Evolutionary conservation across 2,113 vertebrate species (phyloP), one percentile per base, ranked within the genome.

Genomic region (Castor canadensis): DNA sequence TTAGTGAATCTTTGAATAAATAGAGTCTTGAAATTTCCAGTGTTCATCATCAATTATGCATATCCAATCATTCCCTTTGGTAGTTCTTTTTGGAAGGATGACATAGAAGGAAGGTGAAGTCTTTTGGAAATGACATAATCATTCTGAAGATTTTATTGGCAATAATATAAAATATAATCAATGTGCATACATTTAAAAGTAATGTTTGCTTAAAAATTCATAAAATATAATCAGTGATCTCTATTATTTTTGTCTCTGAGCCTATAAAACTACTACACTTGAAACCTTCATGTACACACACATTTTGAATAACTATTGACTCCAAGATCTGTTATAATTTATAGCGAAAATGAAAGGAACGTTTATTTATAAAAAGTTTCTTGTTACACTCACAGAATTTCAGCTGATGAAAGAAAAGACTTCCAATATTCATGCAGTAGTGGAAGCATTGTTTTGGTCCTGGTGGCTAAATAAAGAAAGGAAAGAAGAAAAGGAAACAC

Each of bases 301-400:
- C 58, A 82, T 67, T 76, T 87, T 79, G 40, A 93, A 47, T 67
- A 52, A 13, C 17, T 89, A 3, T 67, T 32, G 35, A 80, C 19
- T 82, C 47, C 73, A 69, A 89, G 89, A 91, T 90, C 43, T 80
- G 12, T 69, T 84, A 54, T 20, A 82, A n/a, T 89, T 89, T 95
- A 71, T 75, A 92, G n/a, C 91, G n/a, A 58, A 89, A 89, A 87
- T 28, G n/a, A 62, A 93, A 93, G 11, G 5, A 43, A 6, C 60
- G 6, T 67, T 89, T 54, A 15, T 69, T 81, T 81, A 83, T 32
- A 67, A 84, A 86, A 45, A 2, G 16, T 76, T 91, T 94, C 35
- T 93, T 80, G 54, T 92, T 82, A 28, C 7, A 72, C 26, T 56
- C 56, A 69, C 73, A 77, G 83, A 52, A 69, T 86, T 93, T 52